Evolutionary conservation across 2,113 vertebrate genomes (phyloP).

Genomic region (Chamaea fasciata): DNA sequence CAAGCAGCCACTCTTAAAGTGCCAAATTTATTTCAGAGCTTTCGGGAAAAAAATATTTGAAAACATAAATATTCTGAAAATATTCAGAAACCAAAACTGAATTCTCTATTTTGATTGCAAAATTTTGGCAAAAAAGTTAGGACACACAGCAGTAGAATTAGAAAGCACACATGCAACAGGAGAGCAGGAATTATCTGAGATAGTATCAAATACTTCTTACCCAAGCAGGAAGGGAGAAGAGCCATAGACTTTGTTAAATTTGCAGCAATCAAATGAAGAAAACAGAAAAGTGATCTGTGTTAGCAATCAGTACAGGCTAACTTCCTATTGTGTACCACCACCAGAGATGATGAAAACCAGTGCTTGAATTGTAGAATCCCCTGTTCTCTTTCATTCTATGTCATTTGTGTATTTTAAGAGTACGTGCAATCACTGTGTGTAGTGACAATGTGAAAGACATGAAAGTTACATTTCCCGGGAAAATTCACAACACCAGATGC

Average conservation of each 20-base stretch:
- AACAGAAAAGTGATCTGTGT: constrained; percentile 86
- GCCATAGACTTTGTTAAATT: constrained; percentile 89
- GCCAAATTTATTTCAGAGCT: neutral
- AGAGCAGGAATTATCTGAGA: constrained; percentile 34
- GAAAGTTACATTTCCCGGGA: neutral
- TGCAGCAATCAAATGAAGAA: constrained; percentile 89
- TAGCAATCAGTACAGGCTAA: constrained; percentile 79
- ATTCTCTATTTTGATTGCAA: neutral
- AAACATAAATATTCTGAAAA: constrained; percentile 11
- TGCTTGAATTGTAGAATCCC: constrained; percentile 58
- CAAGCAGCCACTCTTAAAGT: neutral
- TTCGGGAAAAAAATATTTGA: neutral
- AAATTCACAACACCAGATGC: neutral
- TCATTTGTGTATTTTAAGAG: constrained; percentile 39
- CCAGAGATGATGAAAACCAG: constrained; percentile 73
- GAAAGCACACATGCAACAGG: constrained; percentile 60
- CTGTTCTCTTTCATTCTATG: neutral
- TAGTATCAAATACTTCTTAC: constrained; percentile 78
- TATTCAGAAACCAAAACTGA: constrained; percentile 10
- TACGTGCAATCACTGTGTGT: constrained; percentile 38
- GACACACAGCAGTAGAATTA: neutral
- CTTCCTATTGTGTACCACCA: constrained; percentile 74
- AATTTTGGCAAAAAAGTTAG: neutral
- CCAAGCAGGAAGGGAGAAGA: constrained; percentile 90
- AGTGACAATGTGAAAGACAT: constrained; percentile 3